Base-by-base conservation (phyloP, 2,113 vertebrate genomes). In the Bambusicola thoracicus region DNA sequence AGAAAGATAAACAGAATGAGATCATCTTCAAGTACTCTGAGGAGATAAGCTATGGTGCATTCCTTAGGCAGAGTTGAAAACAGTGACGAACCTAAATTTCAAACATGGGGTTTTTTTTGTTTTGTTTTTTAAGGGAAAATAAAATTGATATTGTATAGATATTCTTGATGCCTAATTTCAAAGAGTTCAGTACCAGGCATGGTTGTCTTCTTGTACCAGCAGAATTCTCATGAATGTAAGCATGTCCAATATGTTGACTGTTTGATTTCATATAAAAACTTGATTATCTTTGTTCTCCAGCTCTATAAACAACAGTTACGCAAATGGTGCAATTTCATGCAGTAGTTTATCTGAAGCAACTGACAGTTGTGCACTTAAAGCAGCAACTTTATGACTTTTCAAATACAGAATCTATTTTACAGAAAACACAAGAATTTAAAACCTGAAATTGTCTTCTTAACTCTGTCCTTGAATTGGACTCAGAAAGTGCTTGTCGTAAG, bases 291-390 rank as follows among this genome's bases (percentile, higher is more conserved):
- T 29, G 72, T 22, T 32, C 87, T 89, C 58, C 87, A 67, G 81
- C 21, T 36, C 70, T 22, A 4, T 87, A 96, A 94, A 92, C 78
- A 85, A 43, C 78, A 76, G 49, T 89, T 89, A 82, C 20, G 87
- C 21, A 89, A 96, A 93, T 22, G 89, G 75, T 68, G 89, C 61
- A 22, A 51, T 81, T 94, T 83, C 81, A 85, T 83, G 85, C 51
- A 67, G 4, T 10, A 22, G 41, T 92, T 85, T 77, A 85, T 95
- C 79, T 83, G 87, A 85, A 89, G 87, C 87, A 95, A 89, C 91
- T 93, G 81, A 87, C 89, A 92, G 81, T 82, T 74, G 65, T 29
- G 81, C 43, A 48, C 86, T 82, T 87, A 70, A 63, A 91, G 85
- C 89, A 94, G 63, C 85, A 91, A 8, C 68, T 80, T 68, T 27